Evolutionary conservation across 1,140 invertebrate genomes (phyloP).

Genomic region (Galleria mellonella): DNA sequence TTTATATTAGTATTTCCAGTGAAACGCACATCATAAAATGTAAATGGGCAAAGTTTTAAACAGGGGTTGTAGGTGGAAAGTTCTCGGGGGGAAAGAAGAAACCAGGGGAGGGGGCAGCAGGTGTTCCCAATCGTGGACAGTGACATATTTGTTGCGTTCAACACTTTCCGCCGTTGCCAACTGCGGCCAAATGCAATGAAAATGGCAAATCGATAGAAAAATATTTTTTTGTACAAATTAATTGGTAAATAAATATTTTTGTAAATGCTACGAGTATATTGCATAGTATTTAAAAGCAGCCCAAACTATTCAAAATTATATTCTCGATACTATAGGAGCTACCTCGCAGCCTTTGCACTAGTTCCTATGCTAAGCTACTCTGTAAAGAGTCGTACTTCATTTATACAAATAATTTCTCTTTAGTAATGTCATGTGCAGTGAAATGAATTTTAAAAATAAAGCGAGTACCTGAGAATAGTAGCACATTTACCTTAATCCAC

Average conservation of each 20-base stretch:
- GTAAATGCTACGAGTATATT: background rate
- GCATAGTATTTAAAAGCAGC: no score
- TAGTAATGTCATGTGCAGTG: no score
- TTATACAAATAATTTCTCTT: no score
- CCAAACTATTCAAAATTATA: no score
- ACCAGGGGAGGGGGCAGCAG: conserved; percentile 5
- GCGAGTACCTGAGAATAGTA: no score
- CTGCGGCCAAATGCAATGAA: conserved; percentile 4
- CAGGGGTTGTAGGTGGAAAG: conserved; percentile 3
- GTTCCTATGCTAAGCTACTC: no score
- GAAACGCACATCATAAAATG: conserved; percentile 6
- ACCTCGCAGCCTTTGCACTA: no score
- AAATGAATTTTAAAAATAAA: no score
- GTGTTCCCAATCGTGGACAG: conserved; percentile 22
- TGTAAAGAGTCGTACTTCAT: no score
- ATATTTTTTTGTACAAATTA: background rate
- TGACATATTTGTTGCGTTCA: conserved; percentile 28
- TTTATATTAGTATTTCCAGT: background rate
- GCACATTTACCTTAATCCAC: no score
- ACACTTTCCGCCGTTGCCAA: conserved; percentile 19
- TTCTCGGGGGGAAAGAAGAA: conserved; percentile 1
- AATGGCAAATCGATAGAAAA: background rate
- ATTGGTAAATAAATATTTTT: conserved; percentile 5
- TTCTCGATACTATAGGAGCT: no score
- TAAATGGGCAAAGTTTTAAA: conserved; percentile 20